phyloP scores from a whole-genome alignment of 2,113 vertebrate genomes.

The Arizona elegans region DNA sequence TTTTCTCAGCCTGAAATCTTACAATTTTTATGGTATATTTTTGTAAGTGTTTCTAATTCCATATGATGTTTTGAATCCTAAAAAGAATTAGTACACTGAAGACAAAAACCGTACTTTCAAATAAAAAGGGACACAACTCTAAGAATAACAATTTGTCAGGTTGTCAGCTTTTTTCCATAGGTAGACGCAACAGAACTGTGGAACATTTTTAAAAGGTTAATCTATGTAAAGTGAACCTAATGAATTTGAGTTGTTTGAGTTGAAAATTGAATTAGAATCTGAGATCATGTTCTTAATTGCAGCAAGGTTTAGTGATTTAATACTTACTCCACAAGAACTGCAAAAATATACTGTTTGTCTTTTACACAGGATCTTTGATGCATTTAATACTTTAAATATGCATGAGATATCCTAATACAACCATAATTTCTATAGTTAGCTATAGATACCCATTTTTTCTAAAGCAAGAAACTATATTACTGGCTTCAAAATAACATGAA shows the following conservation, averaged over 20 bases:
- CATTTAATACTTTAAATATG: neutral
- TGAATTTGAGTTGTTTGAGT: neutral
- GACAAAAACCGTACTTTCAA: neutral
- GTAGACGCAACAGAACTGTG: neutral
- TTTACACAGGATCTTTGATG: neutral
- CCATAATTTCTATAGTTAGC: neutral
- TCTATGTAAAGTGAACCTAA: neutral
- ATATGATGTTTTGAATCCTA: neutral
- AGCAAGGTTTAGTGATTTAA: neutral
- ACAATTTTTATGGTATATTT: neutral
- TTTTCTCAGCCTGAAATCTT: neutral
- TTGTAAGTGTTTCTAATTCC: neutral
- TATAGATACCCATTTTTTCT: neutral
- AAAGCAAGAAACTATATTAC: neutral
- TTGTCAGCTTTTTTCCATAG: neutral
- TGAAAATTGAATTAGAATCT: neutral
- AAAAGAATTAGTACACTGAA: neutral
- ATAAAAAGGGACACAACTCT: neutral
- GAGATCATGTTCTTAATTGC: neutral
- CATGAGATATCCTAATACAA: neutral
- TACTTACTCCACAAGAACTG: too few species aligned
- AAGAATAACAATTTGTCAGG: neutral
- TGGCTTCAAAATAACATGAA: neutral
- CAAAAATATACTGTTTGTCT: neutral
- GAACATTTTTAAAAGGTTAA: neutral